Percentiles rank a stretch among this genome's conserved stretches.
Conservation (phyloP, 2,113 vertebrate genomes). For the Etheostoma cragini region DNA sequence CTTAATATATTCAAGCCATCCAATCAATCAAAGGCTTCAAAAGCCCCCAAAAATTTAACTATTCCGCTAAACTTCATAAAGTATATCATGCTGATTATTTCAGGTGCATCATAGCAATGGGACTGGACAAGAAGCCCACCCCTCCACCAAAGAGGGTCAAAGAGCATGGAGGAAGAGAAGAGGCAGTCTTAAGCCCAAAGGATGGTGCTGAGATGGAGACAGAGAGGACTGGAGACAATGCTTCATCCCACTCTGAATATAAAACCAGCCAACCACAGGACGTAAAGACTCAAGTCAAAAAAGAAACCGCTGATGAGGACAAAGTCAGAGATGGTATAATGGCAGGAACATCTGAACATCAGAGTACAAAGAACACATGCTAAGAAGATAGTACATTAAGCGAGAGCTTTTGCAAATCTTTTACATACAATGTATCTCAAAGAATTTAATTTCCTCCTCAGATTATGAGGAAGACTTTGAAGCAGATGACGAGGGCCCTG, state of each 20-base stretch:
- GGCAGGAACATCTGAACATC: neutral
- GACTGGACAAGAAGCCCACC: conserved; percentile 88
- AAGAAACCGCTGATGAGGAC: conserved; percentile 53
- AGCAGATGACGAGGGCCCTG: conserved; percentile 86
- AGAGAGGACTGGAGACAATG: neutral
- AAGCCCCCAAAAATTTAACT: neutral
- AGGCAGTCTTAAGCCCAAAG: conserved; percentile 36
- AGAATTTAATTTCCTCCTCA: conserved; percentile 62
- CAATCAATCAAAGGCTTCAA: no score
- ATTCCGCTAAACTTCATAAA: neutral
- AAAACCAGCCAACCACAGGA: conserved; percentile 33
- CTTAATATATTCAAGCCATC: no score
- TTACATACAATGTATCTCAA: accelerated
- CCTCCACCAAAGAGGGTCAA: conserved; percentile 82
- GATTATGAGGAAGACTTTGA: conserved; percentile 97
- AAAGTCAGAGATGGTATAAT: conserved; percentile 80
- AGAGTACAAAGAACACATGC: neutral
- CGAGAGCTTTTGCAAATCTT: neutral
- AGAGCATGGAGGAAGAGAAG: conserved; percentile 59
- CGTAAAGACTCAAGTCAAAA: conserved; percentile 41
- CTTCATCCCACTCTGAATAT: conserved; percentile 27
- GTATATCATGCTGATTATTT: neutral
- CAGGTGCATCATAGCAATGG: conserved; percentile 93
- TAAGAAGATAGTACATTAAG: neutral
- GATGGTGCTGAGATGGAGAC: conserved; percentile 44